These are phyloP conservation scores for Drosophila nr. fundita DNA, from an alignment of 2,888 invertebrate species.

Conservation along the genomic window DNA sequence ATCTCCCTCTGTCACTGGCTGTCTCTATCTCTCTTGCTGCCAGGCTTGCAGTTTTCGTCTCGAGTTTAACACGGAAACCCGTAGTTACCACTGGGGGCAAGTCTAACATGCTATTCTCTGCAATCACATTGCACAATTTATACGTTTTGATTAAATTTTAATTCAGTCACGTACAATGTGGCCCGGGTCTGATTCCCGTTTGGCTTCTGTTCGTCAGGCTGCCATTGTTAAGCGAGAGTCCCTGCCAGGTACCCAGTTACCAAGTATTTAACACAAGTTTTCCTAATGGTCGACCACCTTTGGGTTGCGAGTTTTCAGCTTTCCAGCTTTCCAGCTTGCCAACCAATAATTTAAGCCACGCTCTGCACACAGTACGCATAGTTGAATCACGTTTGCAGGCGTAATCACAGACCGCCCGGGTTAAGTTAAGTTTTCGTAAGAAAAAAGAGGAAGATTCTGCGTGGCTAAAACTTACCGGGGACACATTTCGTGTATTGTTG, in stretches of 20 bases:
- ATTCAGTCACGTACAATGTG: conserved; percentile 79
- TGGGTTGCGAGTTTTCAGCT: conserved; percentile 13
- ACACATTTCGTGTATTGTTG: conserved; percentile 91
- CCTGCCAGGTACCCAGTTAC: conserved; percentile 12
- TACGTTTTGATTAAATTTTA: conserved; percentile 81
- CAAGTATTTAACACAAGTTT: conserved; percentile 76
- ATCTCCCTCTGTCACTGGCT: neutral
- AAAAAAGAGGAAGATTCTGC: neutral
- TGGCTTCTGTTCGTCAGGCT: conserved; percentile 45
- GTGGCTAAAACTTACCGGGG: conserved; percentile 87
- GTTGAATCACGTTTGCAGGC: conserved; percentile 21
- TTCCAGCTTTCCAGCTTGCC: conserved; percentile 17
- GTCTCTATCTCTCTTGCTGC: conserved; percentile 7
- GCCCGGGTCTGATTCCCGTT: conserved; percentile 36
- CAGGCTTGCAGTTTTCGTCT: conserved; percentile 41
- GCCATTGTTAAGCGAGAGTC: conserved; percentile 34
- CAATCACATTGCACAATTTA: conserved; percentile 64
- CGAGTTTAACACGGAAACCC: neutral
- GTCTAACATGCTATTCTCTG: neutral
- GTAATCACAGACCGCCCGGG: conserved; percentile 40
- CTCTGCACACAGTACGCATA: conserved; percentile 5
- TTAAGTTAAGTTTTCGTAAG: conserved; percentile 5
- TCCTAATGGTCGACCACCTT: conserved; percentile 58
- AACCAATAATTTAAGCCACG: conserved; percentile 42
- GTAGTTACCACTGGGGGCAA: neutral